Evolutionary conservation across 2,797 vertebrate genomes (phyloP), one percentile per base, ranked within the genome.

Genomic region (Crenichthys baileyi): DNA sequence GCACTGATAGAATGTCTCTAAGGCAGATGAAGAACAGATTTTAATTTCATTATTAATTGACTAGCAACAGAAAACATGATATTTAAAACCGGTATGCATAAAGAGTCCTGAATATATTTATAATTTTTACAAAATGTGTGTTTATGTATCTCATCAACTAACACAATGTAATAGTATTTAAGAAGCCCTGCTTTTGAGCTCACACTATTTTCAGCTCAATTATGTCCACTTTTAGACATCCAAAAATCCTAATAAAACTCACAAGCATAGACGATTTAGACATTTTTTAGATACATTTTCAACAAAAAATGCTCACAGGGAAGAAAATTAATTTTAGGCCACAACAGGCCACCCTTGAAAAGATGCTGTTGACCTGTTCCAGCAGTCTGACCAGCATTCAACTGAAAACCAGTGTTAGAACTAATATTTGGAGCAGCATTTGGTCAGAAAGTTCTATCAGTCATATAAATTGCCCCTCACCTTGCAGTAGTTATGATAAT

Each of bases 401-500:
- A 41, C 36, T 67, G 48, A 65, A 75, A 76, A 82, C 72, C 65
- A 44, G 63, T n/a, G 31, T 20, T 56, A 73, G 6, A 84, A 81
- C 56, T 87, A 79, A 85, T 89, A 88, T 86, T 85, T 77, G 58
- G 50, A 83, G 74, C 73, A 82, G 58, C 58, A 51, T 87, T 87
- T 88, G 84, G 84, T 89, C 84, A 84, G 71, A 82, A 72, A 82
- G 79, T 80, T 60, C 79, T 73, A 93, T 94, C 90, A 92, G 88
- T 94, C 91, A 93, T 75, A 85, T 79, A 93, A 90, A 94, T 93
- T 88, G 87, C 85, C 82, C 74, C 86, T 92, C 90, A 91, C 90
- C 90, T 92, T 91, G 87, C 86, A 91, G 87, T 92, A 92, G 89
- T 93, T 90, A 92, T 94, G 87, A 89, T 92, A 92, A 94, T 92